phyloP scores from a whole-genome alignment of 2,797 vertebrate species.

The Manis pentadactyla region DNA sequence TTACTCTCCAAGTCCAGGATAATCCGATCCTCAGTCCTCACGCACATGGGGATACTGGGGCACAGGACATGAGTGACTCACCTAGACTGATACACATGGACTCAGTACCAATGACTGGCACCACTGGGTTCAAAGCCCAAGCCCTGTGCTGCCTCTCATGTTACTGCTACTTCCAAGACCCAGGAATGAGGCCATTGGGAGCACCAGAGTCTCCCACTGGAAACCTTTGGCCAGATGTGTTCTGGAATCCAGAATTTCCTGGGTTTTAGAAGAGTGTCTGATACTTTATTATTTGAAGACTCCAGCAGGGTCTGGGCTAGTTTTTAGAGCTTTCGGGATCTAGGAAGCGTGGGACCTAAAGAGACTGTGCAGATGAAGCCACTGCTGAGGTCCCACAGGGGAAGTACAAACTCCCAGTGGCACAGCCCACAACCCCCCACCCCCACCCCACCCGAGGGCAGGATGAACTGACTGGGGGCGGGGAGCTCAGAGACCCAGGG shows the following conservation, averaged over 20 bases:
- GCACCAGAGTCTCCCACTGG: not conserved
- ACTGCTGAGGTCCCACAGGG: not conserved
- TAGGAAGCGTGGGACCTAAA: not conserved
- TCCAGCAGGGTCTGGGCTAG: not conserved
- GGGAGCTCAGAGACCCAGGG: not conserved
- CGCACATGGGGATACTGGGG: not conserved
- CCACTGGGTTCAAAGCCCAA: not conserved
- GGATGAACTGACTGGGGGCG: not conserved
- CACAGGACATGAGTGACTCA: accelerated
- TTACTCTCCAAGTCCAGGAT: not conserved
- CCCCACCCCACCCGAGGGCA: not conserved
- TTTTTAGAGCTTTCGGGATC: not conserved
- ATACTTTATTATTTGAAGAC: not conserved
- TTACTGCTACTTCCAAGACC: not conserved
- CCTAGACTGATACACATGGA: too few relatives aligned
- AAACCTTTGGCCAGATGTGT: not conserved
- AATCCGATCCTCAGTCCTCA: not conserved
- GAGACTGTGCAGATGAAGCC: not conserved
- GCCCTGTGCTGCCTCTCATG: accelerated
- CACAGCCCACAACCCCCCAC: accelerated
- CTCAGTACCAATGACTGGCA: not conserved
- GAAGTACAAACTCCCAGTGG: too few relatives aligned
- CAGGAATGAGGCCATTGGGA: accelerated
- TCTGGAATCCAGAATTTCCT: not conserved
- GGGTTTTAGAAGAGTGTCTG: not conserved